Evolutionary conservation across 1,140 invertebrate genomes (phyloP), one percentile per base, ranked within the genome.

Genomic region (Sarcophaga peregrina): DNA sequence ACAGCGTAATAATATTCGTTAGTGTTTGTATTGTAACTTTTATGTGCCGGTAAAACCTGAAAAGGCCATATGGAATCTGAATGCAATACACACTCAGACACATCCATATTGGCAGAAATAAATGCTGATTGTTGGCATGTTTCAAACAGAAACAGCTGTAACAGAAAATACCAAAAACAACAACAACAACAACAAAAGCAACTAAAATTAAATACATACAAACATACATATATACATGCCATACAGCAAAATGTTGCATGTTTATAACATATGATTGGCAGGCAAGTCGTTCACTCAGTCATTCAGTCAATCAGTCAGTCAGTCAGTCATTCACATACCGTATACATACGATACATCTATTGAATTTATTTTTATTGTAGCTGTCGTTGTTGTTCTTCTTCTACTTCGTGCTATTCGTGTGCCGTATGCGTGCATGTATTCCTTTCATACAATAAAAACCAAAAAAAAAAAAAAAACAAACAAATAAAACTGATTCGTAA

Each of bases 221-320:
- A n/a, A n/a, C n/a, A 37, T 37, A 37, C 25, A 37, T 37, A 37
- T 37, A 4, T 37, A 37, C 25, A 37, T 37, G 25, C 25, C 25
- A 37, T 37, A 37, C 25, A 37, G 25, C 25, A 76, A 20, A 76
- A 47, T 47, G 74, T 47, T 50, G 78, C 20, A 80, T 52, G 48
- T 46, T 54, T 54, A 80, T 46, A 76, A 48, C 50, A n/a, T 37
- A 73, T 58, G 74, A 78, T 82, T 81, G 15, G 25, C 83, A 84
- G 80, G 11, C 84, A 37, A 83, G 78, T 76, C 68, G 82, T 85
- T 80, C 84, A 85, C 81, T 11, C 76, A 83, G 78, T 76, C 68
- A 83, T 85, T 80, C 84, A 85, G 82, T 11, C 76, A 84, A 80
- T 15, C 82, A 84, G 80, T 62, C 83, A 85, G 76, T 58, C 83